Evolutionary conservation across 2,797 vertebrate genomes (phyloP), one percentile per base, ranked within the genome.

Genomic region (Aulostomus chinensis): DNA sequence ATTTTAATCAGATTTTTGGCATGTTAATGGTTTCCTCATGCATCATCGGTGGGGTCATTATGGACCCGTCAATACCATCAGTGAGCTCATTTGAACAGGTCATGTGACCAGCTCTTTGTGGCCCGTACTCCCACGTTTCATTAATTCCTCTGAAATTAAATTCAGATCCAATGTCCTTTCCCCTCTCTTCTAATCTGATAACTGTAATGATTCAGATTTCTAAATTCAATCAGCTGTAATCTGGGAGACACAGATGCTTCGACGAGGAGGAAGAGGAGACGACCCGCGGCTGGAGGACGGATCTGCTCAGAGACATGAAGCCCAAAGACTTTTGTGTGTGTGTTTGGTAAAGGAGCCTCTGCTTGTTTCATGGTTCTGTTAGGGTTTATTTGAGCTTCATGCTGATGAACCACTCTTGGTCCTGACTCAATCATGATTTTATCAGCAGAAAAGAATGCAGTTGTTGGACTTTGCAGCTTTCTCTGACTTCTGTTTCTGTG

Each of bases 191-290:
- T 85, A 86, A 89, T 88, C 76, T 75, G 83, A 87, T 88, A 82
- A 73, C 39, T 65, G 49, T 76, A 84, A 84, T 83, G 77, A 86
- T 77, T 58, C 60, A 83, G 72, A 86, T 83, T 85, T 84, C 61
- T 68, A 75, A 85, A 88, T 86, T 78, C 79, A 89, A 84, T 83
- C 71, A 84, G 45, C 49, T 73, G 66, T 82, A 83, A 87, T 87
- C 75, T 80, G 18, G 28, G 42, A 49, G 76, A 78, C 71, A 85
- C 63, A 86, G 70, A 69, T 67, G 68, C 73, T 71, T 48, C 75
- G 72, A 70, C 61, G 46, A 37, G 58, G 63, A 58, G 68, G 80
- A 75, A 49, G 63, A 58, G 75, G 5, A 13, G 66, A 61, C 55
- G 41, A 53, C 47, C 68, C 60, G n/a, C n/a, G n/a, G n/a, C n/a